Base-by-base conservation (phyloP, 2,888 invertebrate genomes). In the Aspidiotus rigidus region DNA sequence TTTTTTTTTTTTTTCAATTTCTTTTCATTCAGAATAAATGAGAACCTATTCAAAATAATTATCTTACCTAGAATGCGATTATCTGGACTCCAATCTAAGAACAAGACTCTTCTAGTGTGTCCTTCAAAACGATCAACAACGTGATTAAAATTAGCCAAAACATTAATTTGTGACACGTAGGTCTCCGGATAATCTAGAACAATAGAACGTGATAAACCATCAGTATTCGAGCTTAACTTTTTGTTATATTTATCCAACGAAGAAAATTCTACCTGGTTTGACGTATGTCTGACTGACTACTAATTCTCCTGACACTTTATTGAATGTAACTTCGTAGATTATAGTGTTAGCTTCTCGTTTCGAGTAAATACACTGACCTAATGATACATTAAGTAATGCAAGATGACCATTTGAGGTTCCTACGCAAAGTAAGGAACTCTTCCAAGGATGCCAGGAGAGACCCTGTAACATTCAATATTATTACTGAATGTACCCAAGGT, bases 371-470 rank as follows among this genome's bases (percentile, higher is more conserved):
- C 42, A 40, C 63, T 63, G 62, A 11, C 57, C 62, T 10, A 42
- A 40, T 3, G 62, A 53, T 7, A 62, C 41, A 44, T 71, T 61
- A 54, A 69, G 62, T 10, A 70, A 40, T 42, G 62, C 55, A 62
- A 71, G 49, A 49, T 42, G 49, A 7, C 71, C 71, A 8, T 44
- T 44, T 7, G 54, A 53, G 16, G 69, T 69, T 42, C 66, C 69
- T 53, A 66, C 62, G 13, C 71, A 69, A 40, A 72, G 61, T 16
- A 54, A 59, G 5, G 64, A 59, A 7, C 42, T 39, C 40, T 69
- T 69, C 71, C 71, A 72, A 7, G 72, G 72, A 66, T 72, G 72
- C 72, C 72, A 72, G 7, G 69, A 61, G 7, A 72, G 42, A 44
- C 66, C 72, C 71, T 71, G 40, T 11, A 40, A 28, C 5, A 28